Percentiles rank a stretch among this genome's conserved stretches.
phyloP scores from a whole-genome alignment of 2,888 invertebrate genomes.

The Chrysolina haemoptera region DNA sequence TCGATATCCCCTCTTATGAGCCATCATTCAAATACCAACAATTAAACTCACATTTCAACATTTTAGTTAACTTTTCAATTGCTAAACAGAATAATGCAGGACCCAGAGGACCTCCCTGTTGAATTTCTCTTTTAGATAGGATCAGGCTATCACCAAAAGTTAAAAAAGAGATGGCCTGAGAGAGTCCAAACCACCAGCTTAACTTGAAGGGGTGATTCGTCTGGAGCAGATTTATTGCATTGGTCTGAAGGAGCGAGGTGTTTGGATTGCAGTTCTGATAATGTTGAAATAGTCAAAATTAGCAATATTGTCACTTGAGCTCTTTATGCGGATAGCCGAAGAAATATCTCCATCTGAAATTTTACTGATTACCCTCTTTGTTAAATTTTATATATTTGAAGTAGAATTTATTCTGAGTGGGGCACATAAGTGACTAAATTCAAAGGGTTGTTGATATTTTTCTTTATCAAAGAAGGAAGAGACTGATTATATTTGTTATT shows the following conservation, averaged over 20 bases:
- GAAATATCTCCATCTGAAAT: not conserved
- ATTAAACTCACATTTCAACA: too few relatives aligned
- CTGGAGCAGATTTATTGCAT: not conserved
- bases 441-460: not conserved
- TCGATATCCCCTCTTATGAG: too few relatives aligned
- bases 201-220: not conserved
- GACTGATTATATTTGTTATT: not conserved
- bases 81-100: too few relatives aligned
- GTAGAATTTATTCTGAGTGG: not conserved
- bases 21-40: too few relatives aligned
- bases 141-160: too few relatives aligned
- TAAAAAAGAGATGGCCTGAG: not conserved
- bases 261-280: not conserved
- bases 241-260: not conserved
- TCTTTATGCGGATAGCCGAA: not conserved
- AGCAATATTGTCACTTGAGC: not conserved
- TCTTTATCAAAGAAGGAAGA: not conserved
- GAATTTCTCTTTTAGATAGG: too few relatives aligned
- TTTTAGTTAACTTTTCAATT: too few relatives aligned
- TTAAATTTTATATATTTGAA: not conserved
- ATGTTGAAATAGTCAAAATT: not conserved
- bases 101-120: too few relatives aligned
- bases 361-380: not conserved
- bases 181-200: not conserved
- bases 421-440: not conserved